phyloP scores from a whole-genome alignment of 2,797 vertebrate species.

The Choloepus didactylus region DNA sequence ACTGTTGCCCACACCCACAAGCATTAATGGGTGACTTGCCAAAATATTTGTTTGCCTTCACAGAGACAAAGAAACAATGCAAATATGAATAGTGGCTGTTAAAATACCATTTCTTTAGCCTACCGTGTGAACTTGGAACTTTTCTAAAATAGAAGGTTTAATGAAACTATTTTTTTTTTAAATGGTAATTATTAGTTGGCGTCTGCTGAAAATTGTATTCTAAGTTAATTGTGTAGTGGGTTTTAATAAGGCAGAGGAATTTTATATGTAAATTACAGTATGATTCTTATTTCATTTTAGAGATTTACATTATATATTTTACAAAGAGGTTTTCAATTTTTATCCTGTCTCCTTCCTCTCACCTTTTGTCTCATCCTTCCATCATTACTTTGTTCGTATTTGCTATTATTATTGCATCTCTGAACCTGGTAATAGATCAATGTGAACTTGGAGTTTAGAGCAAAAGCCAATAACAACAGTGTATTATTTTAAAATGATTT shows the following conservation, averaged over 20 bases:
- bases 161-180: neutral
- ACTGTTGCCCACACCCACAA: slow-evolving; percentile 61
- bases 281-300: slow-evolving; percentile 51
- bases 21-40: slow-evolving; percentile 55
- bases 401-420: neutral
- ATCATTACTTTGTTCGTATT: slow-evolving; percentile 44
- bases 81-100: neutral
- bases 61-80: slow-evolving; percentile 42
- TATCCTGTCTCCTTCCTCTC: neutral
- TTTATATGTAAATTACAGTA: slow-evolving; percentile 45
- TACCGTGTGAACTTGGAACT: neutral
- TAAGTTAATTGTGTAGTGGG: slow-evolving; percentile 13
- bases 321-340: neutral
- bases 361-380: neutral
- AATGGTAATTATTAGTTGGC: neutral
- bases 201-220: slow-evolving; percentile 29
- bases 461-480: neutral
- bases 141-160: slow-evolving; percentile 4
- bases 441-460: neutral
- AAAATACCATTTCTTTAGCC: slow-evolving; percentile 10
- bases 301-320: slow-evolving; percentile 8
- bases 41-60: slow-evolving; percentile 66
- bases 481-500: slow-evolving; percentile 60
- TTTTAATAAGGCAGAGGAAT: slow-evolving; percentile 56
- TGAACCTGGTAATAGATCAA: neutral